Base-by-base conservation (phyloP, 2,888 invertebrate species). In the Drosophila atripex region DNA sequence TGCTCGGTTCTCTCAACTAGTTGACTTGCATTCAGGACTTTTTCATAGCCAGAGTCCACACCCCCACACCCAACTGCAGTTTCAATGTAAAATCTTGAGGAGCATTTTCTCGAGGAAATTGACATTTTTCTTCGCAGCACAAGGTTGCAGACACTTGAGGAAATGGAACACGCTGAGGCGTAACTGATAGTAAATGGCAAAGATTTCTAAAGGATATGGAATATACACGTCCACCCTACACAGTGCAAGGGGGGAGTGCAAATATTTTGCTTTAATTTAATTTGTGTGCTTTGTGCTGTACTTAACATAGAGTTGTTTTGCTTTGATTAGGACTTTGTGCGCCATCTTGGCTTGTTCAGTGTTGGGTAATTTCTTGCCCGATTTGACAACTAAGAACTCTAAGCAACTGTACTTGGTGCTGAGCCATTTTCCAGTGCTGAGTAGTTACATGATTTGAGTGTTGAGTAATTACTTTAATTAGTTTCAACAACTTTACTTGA, bases 31-130 rank as follows among this genome's bases (percentile, higher is more conserved):
- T 47, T 60, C 46, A 60, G 47, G 60, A 54, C 47, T 30, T 49
- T 49, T 45, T 25, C 30, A 38, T 55, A 35, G 18, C 39, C 39
- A 8, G 35, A 12, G 11, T 6, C 23, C 9, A 18, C 2, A 12
- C 30, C 25, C 14, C 1, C 16, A 16, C 16, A 6, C 35, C 58
- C 32, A 38, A 25, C 46, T 60, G 59, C 60, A 58, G 38, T 60
- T 38, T 60, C 59, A 58, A 60, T 46, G 59, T 28, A 16, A 46
- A 60, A 58, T 60, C 59, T 58, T 21, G 28, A 25, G 57, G 25
- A 46, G 35, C 14, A 60, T 58, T 60, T 46, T 58, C 45, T 38
- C 59, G 21, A 38, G 59, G 21, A 60, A 60, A 58, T 58, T 60
- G 59, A 60, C 59, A 59, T 46, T 59, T 58, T 59, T 59, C 21